Evolutionary conservation across 1,140 invertebrate genomes (phyloP), one percentile per base, ranked within the genome.

Genomic region (Protaetia brevitarsis): DNA sequence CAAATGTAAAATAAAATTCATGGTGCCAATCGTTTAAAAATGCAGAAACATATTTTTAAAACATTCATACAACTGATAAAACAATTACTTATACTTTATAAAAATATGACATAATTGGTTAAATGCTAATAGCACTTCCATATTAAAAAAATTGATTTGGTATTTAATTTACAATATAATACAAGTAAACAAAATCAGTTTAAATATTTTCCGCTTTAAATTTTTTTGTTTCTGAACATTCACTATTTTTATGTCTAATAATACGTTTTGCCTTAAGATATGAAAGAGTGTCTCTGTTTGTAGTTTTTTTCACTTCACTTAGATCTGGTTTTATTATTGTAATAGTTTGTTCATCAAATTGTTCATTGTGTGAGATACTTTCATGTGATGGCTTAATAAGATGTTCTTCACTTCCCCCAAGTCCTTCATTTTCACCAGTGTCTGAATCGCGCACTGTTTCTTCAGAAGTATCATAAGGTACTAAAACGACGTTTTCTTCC

Each of bases 261-360:
- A 77, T 77, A 21, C 76, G 67, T 67, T 78, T 78, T 3, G 77
- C 69, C 69, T 78, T 77, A 51, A 78, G 69, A 66, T 76, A 77
- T 19, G 72, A 76, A 61, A 78, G 67, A 34, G 77, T 74, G 27
- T 76, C 75, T 64, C 70, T 71, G 67, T 72, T 75, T 36, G 66
- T 66, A 23, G 63, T 70, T 63, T 68, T 70, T 64, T 71, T 71
- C n/a, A 70, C 69, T 65, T 76, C 72, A 68, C 67, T 70, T n/a
- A 74, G 13, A 61, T 73, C 66, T 6, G 72, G 69, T 67, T 72
- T 75, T n/a, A 72, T 61, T 37, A 69, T 34, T 19, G 66, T 11
- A 51, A 69, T 57, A 23, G 66, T 61, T 21, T 71, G 45, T 58
- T 66, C 64, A 23, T 63, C 64, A 64, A 74, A 71, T 6, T 66